phyloP scores from a whole-genome alignment of 2,797 vertebrate genomes.

The Anisognathus igniventris region DNA sequence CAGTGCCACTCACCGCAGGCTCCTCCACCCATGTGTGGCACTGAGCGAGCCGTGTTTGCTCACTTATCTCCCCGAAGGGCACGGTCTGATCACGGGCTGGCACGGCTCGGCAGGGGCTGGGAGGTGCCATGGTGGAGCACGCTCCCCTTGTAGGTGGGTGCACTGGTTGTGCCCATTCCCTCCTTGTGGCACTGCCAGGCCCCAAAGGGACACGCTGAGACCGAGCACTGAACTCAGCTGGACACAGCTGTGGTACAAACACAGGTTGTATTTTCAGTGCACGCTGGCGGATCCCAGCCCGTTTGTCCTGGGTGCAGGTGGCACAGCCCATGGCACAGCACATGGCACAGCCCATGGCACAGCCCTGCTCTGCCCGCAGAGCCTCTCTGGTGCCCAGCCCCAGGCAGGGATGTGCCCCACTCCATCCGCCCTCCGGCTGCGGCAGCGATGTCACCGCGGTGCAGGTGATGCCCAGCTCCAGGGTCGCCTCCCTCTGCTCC shows the following conservation, averaged over 20 bases:
- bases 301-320: fast-evolving
- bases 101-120: fast-evolving
- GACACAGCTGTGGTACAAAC: background rate
- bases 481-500: background rate
- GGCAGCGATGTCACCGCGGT: fast-evolving
- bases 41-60: background rate
- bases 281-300: background rate
- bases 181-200: background rate
- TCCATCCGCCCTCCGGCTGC: fast-evolving
- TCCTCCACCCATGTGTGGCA: background rate
- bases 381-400: background rate
- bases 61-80: background rate
- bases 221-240: background rate
- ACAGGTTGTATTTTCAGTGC: slow-evolving; percentile 27
- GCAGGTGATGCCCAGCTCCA: fast-evolving
- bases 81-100: background rate
- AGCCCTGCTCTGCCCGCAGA: background rate
- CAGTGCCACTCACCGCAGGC: fast-evolving
- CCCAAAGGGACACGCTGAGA: background rate
- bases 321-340: background rate
- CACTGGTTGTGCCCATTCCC: background rate
- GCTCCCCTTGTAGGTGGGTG: background rate
- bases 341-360: background rate
- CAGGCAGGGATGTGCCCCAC: fast-evolving
- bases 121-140: fast-evolving